Conservation (phyloP, 2,888 invertebrate species). For the Meiosimyza decipiens region DNA sequence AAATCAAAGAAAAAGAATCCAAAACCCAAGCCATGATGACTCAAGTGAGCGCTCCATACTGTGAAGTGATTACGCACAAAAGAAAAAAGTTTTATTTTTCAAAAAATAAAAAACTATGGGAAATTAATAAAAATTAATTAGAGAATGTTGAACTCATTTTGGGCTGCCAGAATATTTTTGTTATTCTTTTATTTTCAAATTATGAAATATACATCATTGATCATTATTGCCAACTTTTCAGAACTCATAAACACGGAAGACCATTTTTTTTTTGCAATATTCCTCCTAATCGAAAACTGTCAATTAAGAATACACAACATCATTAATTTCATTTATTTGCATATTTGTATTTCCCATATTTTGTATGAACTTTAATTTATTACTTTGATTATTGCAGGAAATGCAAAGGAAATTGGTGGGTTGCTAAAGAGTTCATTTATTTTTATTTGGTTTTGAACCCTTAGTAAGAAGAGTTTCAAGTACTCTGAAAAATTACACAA, state of each 20-base stretch:
- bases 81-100: no score
- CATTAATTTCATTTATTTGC: not conserved
- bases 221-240: no score
- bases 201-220: no score
- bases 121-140: slow-evolving; percentile 20
- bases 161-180: no score
- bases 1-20: not conserved
- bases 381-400: not conserved
- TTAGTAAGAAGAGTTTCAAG: no score
- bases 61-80: no score
- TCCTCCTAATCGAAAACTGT: not conserved
- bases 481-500: no score
- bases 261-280: not conserved
- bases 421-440: no score
- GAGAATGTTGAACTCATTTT: slow-evolving; percentile 23
- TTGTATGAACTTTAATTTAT: not conserved
- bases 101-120: no score
- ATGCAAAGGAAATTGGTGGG: not conserved
- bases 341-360: not conserved
- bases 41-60: not conserved
- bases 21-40: not conserved
- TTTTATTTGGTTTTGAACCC: no score
- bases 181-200: no score
- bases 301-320: not conserved
- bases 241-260: no score